A percentile compares a stretch with the other conserved stretches of the same genome.
Evolutionary conservation across 2,888 invertebrate species (phyloP).

Genomic region (Lithophane socia): DNA sequence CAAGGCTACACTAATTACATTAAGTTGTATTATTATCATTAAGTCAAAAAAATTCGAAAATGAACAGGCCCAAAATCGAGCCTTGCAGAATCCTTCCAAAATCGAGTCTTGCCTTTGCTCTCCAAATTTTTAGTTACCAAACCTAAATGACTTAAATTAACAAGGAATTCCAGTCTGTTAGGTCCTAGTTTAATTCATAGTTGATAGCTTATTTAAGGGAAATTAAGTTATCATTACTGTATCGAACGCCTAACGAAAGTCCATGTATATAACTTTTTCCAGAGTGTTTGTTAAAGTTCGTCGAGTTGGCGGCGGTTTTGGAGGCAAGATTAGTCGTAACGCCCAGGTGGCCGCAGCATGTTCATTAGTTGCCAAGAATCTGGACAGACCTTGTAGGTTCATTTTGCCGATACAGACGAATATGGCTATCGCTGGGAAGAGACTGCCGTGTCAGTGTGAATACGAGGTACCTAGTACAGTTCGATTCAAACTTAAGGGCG

Average conservation of each 20-base stretch:
- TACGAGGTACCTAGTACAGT: conserved; percentile 86
- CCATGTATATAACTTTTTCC: conserved; percentile 19
- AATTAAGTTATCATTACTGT: no score
- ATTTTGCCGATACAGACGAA: conserved; percentile 91
- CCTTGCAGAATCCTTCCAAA: not conserved
- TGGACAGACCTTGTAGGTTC: conserved; percentile 91
- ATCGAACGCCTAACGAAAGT: no score
- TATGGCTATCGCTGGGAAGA: conserved; percentile 90
- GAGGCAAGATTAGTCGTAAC: conserved; percentile 91
- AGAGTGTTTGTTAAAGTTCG: conserved; percentile 91
- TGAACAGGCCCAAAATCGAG: not conserved
- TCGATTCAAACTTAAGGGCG: no score
- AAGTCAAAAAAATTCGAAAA: not conserved
- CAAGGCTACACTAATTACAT: not conserved
- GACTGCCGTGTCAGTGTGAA: conserved; percentile 87
- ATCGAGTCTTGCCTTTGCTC: no score
- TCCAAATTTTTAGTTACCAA: not conserved
- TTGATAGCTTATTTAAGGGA: no score
- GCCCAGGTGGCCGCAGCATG: conserved; percentile 90
- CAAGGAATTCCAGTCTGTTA: not conserved
- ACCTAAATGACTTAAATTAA: not conserved
- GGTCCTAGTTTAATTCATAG: no score
- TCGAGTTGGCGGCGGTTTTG: conserved; percentile 92
- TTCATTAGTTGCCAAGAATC: conserved; percentile 90
- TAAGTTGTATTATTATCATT: no score